A percentile compares a stretch with the other conserved stretches of the same genome.
phyloP scores from a whole-genome alignment of 35 echinoderm and acorn worm genomes.

The Apostichopus californicus region DNA sequence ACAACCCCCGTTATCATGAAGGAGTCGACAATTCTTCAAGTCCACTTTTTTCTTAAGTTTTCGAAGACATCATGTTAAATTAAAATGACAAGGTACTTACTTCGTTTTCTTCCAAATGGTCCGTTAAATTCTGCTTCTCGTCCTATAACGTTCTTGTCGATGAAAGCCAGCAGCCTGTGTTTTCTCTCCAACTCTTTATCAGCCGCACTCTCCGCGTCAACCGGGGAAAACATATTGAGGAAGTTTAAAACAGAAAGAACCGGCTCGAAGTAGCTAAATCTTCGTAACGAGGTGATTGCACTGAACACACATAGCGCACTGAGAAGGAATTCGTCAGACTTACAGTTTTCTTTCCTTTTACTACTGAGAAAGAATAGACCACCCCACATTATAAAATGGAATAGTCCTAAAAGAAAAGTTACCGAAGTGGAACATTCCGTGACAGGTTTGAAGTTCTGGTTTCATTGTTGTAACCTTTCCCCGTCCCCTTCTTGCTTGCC shows the following conservation, averaged over 20 bases:
- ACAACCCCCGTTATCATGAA: too few species aligned
- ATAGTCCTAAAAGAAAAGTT: neutral
- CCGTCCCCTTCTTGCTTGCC: too few species aligned
- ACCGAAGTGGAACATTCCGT: neutral
- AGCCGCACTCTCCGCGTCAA: neutral
- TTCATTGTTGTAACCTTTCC: too few species aligned
- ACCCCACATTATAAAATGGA: neutral
- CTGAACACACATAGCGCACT: neutral
- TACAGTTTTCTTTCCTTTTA: neutral
- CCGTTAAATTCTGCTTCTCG: slow-evolving; percentile 67
- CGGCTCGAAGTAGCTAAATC: neutral
- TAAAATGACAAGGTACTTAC: slow-evolving; percentile 11
- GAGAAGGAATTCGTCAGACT: neutral
- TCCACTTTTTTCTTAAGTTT: too few species aligned
- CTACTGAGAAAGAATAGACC: neutral
- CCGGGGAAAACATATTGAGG: neutral
- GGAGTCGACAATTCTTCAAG: too few species aligned
- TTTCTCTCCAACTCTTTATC: slow-evolving; percentile 14
- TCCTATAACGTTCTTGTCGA: slow-evolving; percentile 66
- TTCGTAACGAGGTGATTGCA: neutral
- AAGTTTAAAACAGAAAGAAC: neutral
- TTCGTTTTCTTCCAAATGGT: slow-evolving; percentile 66
- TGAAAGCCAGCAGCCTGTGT: slow-evolving; percentile 48
- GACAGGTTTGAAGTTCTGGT: neutral
- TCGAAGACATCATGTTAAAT: too few species aligned